Percentiles rank a stretch among this genome's conserved stretches.
Conservation (phyloP, 2,113 vertebrate genomes). For the Nibea albiflora region DNA sequence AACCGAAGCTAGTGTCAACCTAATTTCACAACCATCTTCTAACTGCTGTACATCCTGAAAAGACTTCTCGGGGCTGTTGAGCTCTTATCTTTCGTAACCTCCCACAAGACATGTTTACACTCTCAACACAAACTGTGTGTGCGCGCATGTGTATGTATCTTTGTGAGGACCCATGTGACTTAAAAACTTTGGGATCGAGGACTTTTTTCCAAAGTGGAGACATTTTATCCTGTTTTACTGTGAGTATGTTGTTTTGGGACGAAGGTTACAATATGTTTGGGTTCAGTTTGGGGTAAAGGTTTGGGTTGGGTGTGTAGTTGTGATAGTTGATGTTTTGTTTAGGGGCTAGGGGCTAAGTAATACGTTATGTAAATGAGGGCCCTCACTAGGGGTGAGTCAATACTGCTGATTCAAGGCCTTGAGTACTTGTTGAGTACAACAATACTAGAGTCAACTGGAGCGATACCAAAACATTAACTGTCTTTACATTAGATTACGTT, state of each 20-base stretch:
- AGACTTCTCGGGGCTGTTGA: slow-evolving; percentile 11
- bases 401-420: background rate
- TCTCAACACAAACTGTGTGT: slow-evolving; percentile 17
- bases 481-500: background rate
- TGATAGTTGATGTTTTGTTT: background rate
- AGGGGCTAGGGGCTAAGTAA: background rate
- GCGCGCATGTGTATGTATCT: background rate
- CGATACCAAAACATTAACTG: background rate
- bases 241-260: too few relatives aligned
- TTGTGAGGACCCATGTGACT: background rate
- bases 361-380: background rate
- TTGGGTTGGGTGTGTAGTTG: too few relatives aligned
- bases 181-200: background rate
- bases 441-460: background rate
- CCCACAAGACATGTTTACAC: slow-evolving; percentile 46
- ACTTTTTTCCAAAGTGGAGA: background rate
- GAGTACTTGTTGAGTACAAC: background rate
- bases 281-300: too few relatives aligned
- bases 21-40: slow-evolving; percentile 41
- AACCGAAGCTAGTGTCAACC: background rate
- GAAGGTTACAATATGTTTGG: too few relatives aligned
- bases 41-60: background rate
- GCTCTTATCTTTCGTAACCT: slow-evolving; percentile 42
- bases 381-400: background rate
- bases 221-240: background rate